A percentile compares a stretch with the other conserved stretches of the same genome.
Conservation (phyloP, 1,140 invertebrate genomes). For the Neodiprion pinetum region DNA sequence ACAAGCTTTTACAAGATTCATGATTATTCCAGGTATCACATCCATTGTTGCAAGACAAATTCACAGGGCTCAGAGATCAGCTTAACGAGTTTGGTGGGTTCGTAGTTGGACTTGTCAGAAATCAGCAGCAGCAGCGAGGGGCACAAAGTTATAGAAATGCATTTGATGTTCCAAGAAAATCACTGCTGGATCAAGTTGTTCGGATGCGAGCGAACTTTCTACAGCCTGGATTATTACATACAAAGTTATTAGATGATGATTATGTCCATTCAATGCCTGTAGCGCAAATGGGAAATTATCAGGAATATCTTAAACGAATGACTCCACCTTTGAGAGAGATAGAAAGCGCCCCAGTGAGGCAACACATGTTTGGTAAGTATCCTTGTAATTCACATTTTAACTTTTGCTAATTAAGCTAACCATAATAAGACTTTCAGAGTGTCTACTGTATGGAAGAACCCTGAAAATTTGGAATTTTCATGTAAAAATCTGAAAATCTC, state of each 20-base stretch:
- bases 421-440: too few relatives aligned
- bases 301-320: constrained; percentile 95
- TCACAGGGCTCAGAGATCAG: constrained; percentile 81
- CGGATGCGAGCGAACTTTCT: constrained; percentile 95
- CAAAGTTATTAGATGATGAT: constrained; percentile 87
- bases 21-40: constrained; percentile 65
- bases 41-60: constrained; percentile 82
- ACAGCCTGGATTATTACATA: constrained; percentile 76
- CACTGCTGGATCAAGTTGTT: constrained; percentile 90
- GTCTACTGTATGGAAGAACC: too few relatives aligned
- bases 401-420: too few relatives aligned
- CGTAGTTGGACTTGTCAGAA: constrained; percentile 74
- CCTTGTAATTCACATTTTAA: too few relatives aligned
- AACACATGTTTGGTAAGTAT: constrained; percentile 92
- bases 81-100: constrained; percentile 87
- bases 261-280: constrained; percentile 93
- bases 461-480: too few relatives aligned
- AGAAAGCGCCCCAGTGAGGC: constrained; percentile 92
- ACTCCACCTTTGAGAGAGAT: constrained; percentile 92
- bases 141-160: constrained; percentile 91
- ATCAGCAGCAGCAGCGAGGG: constrained; percentile 67
- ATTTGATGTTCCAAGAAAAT: constrained; percentile 90
- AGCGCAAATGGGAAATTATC: constrained; percentile 98
- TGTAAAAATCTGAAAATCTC: too few relatives aligned
- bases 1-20: too few relatives aligned